A percentile compares a stretch with the other conserved stretches of the same genome.
phyloP scores from a whole-genome alignment of 2,113 vertebrate species.

The Ctenodactylus gundi region DNA sequence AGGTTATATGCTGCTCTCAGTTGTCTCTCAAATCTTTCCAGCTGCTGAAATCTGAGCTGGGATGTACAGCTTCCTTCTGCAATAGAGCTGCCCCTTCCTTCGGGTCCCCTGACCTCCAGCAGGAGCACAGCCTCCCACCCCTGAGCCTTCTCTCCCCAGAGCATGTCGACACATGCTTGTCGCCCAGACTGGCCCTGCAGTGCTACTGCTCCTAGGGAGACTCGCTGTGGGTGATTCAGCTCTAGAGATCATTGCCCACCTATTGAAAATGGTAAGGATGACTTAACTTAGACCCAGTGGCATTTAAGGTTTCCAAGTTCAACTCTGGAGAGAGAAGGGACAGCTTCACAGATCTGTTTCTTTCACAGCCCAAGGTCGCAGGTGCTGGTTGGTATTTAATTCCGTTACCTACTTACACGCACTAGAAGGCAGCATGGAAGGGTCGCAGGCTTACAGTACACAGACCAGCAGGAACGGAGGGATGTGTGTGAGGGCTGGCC shows the following conservation, averaged over 20 bases:
- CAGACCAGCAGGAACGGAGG: background rate
- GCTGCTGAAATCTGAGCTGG: conserved; percentile 64
- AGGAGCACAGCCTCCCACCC: background rate
- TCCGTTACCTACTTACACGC: background rate
- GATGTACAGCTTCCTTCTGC: background rate
- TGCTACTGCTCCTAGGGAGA: background rate
- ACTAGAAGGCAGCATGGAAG: background rate
- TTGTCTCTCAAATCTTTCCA: conserved; percentile 21
- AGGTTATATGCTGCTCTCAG: background rate
- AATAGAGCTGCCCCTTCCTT: background rate
- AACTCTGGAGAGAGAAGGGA: background rate
- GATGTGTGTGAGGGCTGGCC: background rate
- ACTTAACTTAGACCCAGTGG: background rate
- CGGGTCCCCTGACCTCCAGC: background rate
- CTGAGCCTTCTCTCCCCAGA: background rate
- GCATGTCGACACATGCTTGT: background rate
- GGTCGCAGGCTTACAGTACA: background rate
- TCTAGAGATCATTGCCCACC: background rate
- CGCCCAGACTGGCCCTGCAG: background rate
- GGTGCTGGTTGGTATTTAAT: background rate
- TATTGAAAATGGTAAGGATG: background rate
- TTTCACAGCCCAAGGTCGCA: background rate
- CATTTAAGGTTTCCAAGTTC: background rate
- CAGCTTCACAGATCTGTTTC: background rate
- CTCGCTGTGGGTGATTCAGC: background rate